Evolutionary conservation across 53 echinoderm and acorn worm genomes (phyloP).

Genomic region (Actinopyga echinites): DNA sequence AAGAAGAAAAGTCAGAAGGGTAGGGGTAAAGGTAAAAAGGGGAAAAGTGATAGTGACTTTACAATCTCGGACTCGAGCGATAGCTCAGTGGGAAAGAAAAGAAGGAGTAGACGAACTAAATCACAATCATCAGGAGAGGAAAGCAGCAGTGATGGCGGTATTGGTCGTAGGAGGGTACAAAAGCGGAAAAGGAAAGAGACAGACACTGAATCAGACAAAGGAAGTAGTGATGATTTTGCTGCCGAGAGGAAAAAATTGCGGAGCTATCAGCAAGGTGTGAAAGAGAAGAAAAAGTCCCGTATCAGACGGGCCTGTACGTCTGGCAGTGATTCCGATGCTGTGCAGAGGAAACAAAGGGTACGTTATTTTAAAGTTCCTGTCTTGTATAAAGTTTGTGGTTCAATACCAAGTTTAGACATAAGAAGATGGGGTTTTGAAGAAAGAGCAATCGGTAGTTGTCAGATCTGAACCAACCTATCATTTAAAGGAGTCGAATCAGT

Average conservation of each 20-base stretch:
- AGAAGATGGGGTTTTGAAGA: too few species aligned
- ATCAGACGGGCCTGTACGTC: conserved; percentile 67
- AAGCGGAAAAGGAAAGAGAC: conserved; percentile 45
- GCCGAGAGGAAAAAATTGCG: conserved; percentile 10
- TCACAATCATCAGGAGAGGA: conserved; percentile 2
- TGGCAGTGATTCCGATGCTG: conserved; percentile 36
- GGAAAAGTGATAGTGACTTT: conserved; percentile 35
- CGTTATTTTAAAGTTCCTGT: too few species aligned
- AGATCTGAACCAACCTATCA: too few species aligned
- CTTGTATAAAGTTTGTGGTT: too few species aligned
- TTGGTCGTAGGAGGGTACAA: not conserved
- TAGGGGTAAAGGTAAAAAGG: not conserved
- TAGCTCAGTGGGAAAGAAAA: conserved; percentile 36
- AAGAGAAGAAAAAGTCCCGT: conserved; percentile 70
- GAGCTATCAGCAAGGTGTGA: conserved; percentile 12
- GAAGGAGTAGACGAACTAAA: conserved; percentile 19
- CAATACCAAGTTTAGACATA: too few species aligned
- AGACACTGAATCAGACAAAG: conserved; percentile 50
- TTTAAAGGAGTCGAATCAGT: too few species aligned
- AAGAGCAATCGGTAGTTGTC: too few species aligned
- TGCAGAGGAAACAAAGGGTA: not conserved
- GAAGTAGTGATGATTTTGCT: conserved; percentile 55
- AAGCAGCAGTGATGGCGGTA: conserved; percentile 28
- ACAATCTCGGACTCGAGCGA: conserved; percentile 48
- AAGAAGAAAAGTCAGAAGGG: conserved; percentile 9